Evolutionary conservation across 1,140 invertebrate species (phyloP), one percentile per base, ranked within the genome.

Genomic region (Ooceraea biroi): DNA sequence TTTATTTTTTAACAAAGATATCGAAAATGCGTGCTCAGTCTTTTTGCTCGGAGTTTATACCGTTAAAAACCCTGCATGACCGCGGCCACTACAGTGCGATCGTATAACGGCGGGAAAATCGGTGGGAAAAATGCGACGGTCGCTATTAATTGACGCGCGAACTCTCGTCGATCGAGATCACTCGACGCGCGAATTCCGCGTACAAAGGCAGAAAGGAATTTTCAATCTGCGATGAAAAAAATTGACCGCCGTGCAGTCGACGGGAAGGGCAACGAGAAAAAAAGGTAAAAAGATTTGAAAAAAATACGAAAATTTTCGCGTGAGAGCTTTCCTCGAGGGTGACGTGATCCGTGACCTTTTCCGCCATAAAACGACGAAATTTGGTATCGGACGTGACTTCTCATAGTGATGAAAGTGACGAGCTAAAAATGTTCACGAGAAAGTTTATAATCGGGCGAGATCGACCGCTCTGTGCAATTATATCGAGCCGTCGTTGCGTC

Each of bases 111-210:
- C 36, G 36, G 36, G 58, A 46, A 80, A 86, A 84, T 19, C 22
- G 68, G 30, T 10, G 61, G 27, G 36, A 17, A 44, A 68, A 80
- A 55, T n/a, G 25, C 52, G 65, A 84, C 61, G 68, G 82, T 80
- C 82, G 85, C 86, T 88, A 80, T 88, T 87, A 88, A 88, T 88
- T 82, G 85, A 57, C 82, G 30, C 68, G 52, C 71, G 78, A 57
- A n/a, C 22, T 66, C 82, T 82, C 73, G 36, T 36, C 65, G 36
- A 76, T 48, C 72, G 71, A 41, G 63, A 69, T 69, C 85, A 69
- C 73, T 84, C 65, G 57, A 73, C 58, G 65, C 48, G 57, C 65
- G 44, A 22, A 73, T 72, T 41, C 78, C 41, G 27, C 72, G 8
- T 50, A 48, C 52, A 63, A 87, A 84, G 68, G 50, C 36, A 52